Conservation (phyloP, 2,113 vertebrate species). For the Esox niger region DNA sequence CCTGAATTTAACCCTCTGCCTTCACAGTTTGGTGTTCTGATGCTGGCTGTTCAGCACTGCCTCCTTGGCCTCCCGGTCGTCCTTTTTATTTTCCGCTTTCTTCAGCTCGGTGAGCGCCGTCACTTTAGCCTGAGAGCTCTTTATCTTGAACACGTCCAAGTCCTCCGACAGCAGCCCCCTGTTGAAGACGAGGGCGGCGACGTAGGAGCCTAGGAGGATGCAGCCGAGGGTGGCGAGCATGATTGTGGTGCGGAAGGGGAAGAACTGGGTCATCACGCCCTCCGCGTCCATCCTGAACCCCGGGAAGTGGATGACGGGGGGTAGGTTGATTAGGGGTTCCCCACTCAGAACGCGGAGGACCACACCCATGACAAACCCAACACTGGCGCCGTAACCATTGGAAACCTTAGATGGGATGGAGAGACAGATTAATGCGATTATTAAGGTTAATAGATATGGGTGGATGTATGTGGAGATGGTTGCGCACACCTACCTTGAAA, state of each 20-base stretch:
- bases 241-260: slow-evolving; percentile 76
- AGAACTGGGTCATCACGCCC: slow-evolving; percentile 63
- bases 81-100: not conserved
- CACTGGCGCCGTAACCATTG: slow-evolving; percentile 54
- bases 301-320: slow-evolving; percentile 67
- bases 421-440: too few relatives aligned
- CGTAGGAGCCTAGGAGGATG: slow-evolving; percentile 61
- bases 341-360: slow-evolving; percentile 73
- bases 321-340: slow-evolving; percentile 73
- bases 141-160: slow-evolving; percentile 73
- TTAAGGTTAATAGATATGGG: too few relatives aligned
- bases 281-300: slow-evolving; percentile 59
- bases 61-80: not conserved
- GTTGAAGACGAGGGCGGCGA: slow-evolving; percentile 65
- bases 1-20: not conserved
- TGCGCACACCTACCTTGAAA: slow-evolving; percentile 35
- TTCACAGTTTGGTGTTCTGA: slow-evolving; percentile 46
- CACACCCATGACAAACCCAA: slow-evolving; percentile 68
- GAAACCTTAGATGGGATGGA: slow-evolving; percentile 36
- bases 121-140: slow-evolving; percentile 19
- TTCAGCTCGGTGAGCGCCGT: not conserved
- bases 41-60: slow-evolving; percentile 31
- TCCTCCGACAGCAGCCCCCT: slow-evolving; percentile 64
- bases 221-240: slow-evolving; percentile 63
- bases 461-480: too few relatives aligned